phyloP scores from a whole-genome alignment of 2,113 vertebrate genomes.

The Aspiorhynchus laticeps region DNA sequence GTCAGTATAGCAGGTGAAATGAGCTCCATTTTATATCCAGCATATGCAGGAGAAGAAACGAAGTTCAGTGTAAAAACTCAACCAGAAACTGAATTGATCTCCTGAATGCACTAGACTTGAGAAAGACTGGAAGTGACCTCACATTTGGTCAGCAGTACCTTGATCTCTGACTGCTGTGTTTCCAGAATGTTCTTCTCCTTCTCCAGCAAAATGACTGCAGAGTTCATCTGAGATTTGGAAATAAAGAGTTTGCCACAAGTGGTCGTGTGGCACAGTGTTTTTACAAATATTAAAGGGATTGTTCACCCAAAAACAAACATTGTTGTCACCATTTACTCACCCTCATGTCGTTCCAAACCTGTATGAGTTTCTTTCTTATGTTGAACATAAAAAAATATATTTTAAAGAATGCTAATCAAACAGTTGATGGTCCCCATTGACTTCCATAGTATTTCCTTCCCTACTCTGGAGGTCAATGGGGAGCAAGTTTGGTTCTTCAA shows the following conservation, averaged over 20 bases:
- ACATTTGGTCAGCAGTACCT: conserved; percentile 61
- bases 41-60: not conserved
- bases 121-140: not conserved
- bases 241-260: not conserved
- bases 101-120: not conserved
- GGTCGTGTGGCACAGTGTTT: not conserved
- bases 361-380: too few relatives aligned
- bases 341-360: too few relatives aligned
- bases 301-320: too few relatives aligned
- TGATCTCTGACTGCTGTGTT: conserved; percentile 68
- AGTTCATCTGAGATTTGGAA: conserved; percentile 63
- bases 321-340: too few relatives aligned
- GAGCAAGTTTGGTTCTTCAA: too few relatives aligned
- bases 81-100: not conserved
- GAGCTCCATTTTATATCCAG: not conserved
- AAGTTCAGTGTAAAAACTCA: not conserved
- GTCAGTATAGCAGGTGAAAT: not conserved
- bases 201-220: conserved; percentile 58
- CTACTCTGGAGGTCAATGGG: too few relatives aligned
- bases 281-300: too few relatives aligned
- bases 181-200: conserved; percentile 69
- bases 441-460: too few relatives aligned
- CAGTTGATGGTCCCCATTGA: too few relatives aligned
- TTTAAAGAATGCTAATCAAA: too few relatives aligned
- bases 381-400: too few relatives aligned